Percentiles rank a stretch among this genome's conserved stretches.
Conservation (phyloP, 2,797 vertebrate species). For the Rousettus madagascariensis region DNA sequence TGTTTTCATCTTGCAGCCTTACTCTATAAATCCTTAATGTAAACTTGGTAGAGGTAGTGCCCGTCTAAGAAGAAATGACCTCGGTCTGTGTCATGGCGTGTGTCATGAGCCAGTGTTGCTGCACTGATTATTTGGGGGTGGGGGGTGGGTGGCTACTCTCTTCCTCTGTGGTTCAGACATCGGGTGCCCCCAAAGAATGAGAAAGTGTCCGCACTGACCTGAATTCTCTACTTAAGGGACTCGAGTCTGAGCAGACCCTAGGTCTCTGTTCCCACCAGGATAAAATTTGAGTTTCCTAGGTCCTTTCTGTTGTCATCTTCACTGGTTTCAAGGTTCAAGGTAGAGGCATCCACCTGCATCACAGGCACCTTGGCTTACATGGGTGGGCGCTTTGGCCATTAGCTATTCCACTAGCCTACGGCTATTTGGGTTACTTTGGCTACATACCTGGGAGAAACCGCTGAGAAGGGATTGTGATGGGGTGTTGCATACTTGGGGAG, state of each 20-base stretch:
- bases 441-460: neutral
- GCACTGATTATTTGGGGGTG: neutral
- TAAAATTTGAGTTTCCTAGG: neutral
- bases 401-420: neutral
- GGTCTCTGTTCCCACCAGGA: neutral
- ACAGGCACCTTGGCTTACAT: neutral
- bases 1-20: neutral
- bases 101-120: too few relatives aligned
- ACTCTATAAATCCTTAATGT: neutral
- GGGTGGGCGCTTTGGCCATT: neutral
- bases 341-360: neutral
- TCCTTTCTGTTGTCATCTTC: neutral
- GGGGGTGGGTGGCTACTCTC: neutral
- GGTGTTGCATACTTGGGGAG: neutral
- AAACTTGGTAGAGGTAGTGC: neutral
- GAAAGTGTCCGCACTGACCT: neutral
- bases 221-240: accelerated
- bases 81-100: neutral
- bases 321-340: neutral
- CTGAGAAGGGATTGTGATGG: neutral
- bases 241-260: neutral
- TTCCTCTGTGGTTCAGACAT: neutral
- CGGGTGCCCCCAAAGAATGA: neutral
- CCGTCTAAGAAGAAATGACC: neutral
- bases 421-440: neutral